Base-by-base conservation (phyloP, 2,113 vertebrate species). In the Capra hircus region DNA sequence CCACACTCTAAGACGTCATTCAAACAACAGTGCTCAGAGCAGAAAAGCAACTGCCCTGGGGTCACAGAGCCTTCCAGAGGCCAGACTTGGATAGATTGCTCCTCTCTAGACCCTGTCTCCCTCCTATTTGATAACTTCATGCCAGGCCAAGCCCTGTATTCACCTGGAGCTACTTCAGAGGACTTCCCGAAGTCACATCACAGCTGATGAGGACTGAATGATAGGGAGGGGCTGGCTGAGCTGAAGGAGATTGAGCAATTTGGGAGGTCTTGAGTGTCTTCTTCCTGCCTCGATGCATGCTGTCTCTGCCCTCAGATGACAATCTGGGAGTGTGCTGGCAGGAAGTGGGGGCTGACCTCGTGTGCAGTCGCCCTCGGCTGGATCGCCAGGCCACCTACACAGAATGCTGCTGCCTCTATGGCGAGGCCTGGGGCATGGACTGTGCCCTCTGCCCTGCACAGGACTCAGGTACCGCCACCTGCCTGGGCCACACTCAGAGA, bases 401-500 rank as follows among this genome's bases (percentile, higher is more conserved):
- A 0, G 99, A 99, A 97, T 99, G 99, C 98, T 99, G 99, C 98
- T 99, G 99, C 48, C 98, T 99, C 21, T 99, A 99, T 0, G 99
- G 99, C 0, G 98, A 99, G 71, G 99, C 99, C 27, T 99, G 99
- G 99, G 99, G 99, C 36, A 98, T 99, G 98, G 98, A 99, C 87
- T 99, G 99, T 4, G 99, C 99, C 2, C 99, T 99, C 7, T 99
- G 99, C 74, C 99, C 99, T 0, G 55, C 98, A 52, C 96, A 98
- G 28, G 99, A 99, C 96, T 98, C 99, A 23, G 99, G 99, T 99
- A 98, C 78, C 8, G 1, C 23, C 43, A 33, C 12, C 2, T 9
- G 23, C 52, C 52, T 77, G 23, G 30, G 17, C 40, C 11, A 21
- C 5, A 28, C 33, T 19, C 62, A 62, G 14, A 43, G 9, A 19